phyloP scores from a whole-genome alignment of 2,888 invertebrate species.

The Calliphora vomitoria region DNA sequence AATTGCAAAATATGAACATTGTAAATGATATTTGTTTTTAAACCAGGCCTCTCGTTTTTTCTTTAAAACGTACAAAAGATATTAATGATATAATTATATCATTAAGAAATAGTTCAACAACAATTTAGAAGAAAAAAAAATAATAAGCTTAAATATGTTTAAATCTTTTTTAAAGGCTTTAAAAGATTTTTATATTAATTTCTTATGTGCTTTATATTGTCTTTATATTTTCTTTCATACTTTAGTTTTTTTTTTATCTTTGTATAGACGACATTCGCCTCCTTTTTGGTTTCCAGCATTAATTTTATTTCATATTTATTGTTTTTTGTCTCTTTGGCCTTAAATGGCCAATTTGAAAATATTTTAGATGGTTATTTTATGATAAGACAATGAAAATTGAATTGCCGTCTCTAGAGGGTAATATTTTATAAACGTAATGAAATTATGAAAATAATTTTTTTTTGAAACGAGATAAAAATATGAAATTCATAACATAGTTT shows the following conservation, averaged over 20 bases:
- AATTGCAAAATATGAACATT: slow-evolving; percentile 67
- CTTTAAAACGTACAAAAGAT: slow-evolving; percentile 35
- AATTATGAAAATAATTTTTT: slow-evolving; percentile 71
- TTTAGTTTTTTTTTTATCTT: neutral
- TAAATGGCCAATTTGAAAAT: slow-evolving; percentile 68
- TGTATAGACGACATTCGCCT: neutral
- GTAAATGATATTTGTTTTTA: slow-evolving; percentile 61
- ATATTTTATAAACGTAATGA: slow-evolving; percentile 68
- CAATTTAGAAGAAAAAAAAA: slow-evolving; percentile 4
- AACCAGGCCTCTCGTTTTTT: slow-evolving; percentile 2
- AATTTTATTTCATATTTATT: neutral
- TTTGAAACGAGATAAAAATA: slow-evolving; percentile 58
- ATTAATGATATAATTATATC: slow-evolving; percentile 72
- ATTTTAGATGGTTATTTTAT: slow-evolving; percentile 64
- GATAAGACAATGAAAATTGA: slow-evolving; percentile 71
- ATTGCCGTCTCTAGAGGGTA: slow-evolving; percentile 69
- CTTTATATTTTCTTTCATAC: neutral
- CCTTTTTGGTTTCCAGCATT: slow-evolving; percentile 13
- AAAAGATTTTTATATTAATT: slow-evolving; percentile 14
- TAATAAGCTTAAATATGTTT: slow-evolving; percentile 4
- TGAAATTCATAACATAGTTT: slow-evolving; percentile 70
- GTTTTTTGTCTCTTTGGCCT: slow-evolving; percentile 34
- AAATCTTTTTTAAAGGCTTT: slow-evolving; percentile 26
- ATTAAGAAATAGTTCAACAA: slow-evolving; percentile 48
- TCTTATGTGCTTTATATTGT: neutral